Evolutionary conservation across 2,113 vertebrate genomes (phyloP).

Genomic region (Pristiophorus japonicus): DNA sequence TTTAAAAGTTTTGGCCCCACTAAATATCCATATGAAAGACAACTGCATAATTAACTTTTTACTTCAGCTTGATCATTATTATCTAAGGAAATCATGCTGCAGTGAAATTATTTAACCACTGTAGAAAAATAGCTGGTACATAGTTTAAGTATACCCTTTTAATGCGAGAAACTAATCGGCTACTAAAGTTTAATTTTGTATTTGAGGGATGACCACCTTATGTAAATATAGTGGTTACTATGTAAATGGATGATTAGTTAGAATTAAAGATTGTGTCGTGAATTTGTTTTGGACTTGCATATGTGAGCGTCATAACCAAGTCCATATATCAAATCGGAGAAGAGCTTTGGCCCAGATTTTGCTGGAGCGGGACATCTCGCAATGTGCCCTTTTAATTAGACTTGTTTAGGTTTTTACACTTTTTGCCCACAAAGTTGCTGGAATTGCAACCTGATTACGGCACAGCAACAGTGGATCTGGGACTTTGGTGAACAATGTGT

Average conservation of each 20-base stretch:
- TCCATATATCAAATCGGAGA: not conserved
- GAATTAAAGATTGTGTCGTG: not conserved
- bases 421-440: not conserved
- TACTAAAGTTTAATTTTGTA: not conserved
- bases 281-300: not conserved
- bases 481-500: no score
- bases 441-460: not conserved
- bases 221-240: not conserved
- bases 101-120: not conserved
- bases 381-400: not conserved
- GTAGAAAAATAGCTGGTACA: not conserved
- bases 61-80: not conserved
- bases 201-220: not conserved
- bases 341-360: not conserved
- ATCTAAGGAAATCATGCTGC: not conserved
- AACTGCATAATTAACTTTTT: not conserved
- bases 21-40: not conserved
- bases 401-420: not conserved
- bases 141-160: not conserved
- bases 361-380: not conserved
- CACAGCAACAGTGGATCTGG: not conserved
- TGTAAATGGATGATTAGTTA: not conserved
- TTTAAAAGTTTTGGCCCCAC: not conserved
- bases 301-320: no score
- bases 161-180: not conserved